A percentile compares a stretch with the other conserved stretches of the same genome.
These are phyloP conservation scores for Parotocinclus haroldoi DNA, from an alignment of 2,797 vertebrate genomes.

Conservation along the genomic window DNA sequence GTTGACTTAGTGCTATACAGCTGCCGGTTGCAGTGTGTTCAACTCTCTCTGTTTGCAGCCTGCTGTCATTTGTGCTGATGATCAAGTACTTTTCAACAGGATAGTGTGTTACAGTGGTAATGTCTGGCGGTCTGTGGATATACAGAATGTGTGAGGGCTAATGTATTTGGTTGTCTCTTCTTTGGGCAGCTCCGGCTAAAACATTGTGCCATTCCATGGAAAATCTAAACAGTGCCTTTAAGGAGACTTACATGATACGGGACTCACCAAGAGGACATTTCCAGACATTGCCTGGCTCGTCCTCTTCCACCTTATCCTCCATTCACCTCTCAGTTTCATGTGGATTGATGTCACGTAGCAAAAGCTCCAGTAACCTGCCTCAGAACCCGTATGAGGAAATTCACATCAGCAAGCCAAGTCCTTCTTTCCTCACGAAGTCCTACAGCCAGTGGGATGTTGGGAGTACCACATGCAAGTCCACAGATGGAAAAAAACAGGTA, in stretches of 20 bases:
- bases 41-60: neutral
- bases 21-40: neutral
- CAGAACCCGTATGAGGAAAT: constrained; percentile 70
- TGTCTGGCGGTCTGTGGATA: neutral
- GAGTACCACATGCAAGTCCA: constrained; percentile 53
- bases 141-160: no score
- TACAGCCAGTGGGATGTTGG: constrained; percentile 75
- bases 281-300: constrained; percentile 53
- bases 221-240: constrained; percentile 72
- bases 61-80: neutral
- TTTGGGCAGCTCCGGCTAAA: constrained; percentile 60
- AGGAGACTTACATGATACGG: constrained; percentile 37
- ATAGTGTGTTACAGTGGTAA: neutral
- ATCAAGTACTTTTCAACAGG: neutral
- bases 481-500: constrained; percentile 30
- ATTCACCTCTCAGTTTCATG: constrained; percentile 56
- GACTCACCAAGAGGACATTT: constrained; percentile 40
- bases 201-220: constrained; percentile 74
- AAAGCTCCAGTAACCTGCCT: constrained; percentile 75
- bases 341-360: constrained; percentile 65
- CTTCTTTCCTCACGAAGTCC: constrained; percentile 61
- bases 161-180: neutral
- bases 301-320: constrained; percentile 47
- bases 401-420: constrained; percentile 39
- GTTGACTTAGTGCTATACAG: constrained; percentile 1